Base-by-base conservation (phyloP, 2,113 vertebrate genomes). In the Clarias macrocephalus region DNA sequence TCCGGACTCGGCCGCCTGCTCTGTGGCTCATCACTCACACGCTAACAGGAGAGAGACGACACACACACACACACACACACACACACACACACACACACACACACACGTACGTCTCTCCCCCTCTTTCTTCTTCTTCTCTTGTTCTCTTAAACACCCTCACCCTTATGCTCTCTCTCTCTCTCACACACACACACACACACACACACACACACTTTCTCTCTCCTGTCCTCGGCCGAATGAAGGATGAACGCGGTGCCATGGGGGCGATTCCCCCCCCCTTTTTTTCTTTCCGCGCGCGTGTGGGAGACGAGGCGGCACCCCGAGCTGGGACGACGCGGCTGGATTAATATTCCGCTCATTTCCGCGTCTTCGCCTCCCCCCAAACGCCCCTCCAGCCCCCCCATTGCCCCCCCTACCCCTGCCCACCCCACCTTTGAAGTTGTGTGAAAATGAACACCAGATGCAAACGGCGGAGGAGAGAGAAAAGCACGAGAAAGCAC, bases 11-110 rank as follows among this genome's bases (percentile, higher is more conserved):
- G 87, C 86, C 88, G 92, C 86, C 88, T 89, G 83, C 90, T 90
- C 87, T 90, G 91, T 82, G 85, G 90, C 85, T 89, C 90, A 91
- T 92, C 86, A 89, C 90, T 91, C 89, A 80, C 87, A 79, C 62
- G 80, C 89, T 91, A 90, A 90, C 85, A 82, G 82, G 87, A 88
- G 86, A 91, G 89, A 90, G 80, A 77, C 84, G 85, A 75, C 63
- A 83, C 85, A 82, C 57, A 65, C 85, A 82, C 82, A 72, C 56
- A 82, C 88, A 2, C 28, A 13, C 54, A 72, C 56, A 82, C 88
- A 2, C 28, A 13, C 54, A n/a, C n/a, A n/a, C 56, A n/a, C 83
- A 57, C 65, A 73, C 85, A 63, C 56, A 62, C 84, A 72, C 56
- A 82, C 88, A 2, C 28, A 13, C 54, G n/a, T 59, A 28, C 21